Evolutionary conservation across 2,888 invertebrate genomes (phyloP), one percentile per base, ranked within the genome.

Genomic region (Mimas tiliae): DNA sequence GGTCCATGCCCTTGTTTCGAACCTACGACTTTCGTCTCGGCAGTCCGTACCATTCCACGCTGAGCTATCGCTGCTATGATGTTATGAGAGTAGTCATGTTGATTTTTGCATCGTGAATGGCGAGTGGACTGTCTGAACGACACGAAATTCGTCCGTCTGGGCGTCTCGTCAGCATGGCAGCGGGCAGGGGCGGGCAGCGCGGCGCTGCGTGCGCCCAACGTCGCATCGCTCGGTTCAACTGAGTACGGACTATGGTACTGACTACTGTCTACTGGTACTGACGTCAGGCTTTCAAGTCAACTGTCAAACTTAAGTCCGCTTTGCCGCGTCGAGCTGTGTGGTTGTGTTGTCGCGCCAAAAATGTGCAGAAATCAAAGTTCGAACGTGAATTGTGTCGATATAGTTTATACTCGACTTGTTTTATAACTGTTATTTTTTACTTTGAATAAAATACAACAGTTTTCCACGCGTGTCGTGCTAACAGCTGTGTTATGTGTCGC

Each of bases 261-360:
- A n/a, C n/a, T n/a, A n/a, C n/a, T n/a, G n/a, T n/a, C n/a, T n/a
- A n/a, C n/a, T 21, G 33, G 27, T n/a, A 27, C 63, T 45, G 50
- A n/a, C 42, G 63, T 14, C 53, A 47, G 50, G 47, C 58, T 34
- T 14, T 48, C 42, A n/a, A 50, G 9, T 6, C 16, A 19, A 4
- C 45, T 64, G 47, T 14, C 11, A 14, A n/a, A 68, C 65, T 68
- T 69, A 74, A 85, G 85, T 88, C 74, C 79, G 84, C 79, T 72
- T 79, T 75, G 77, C 72, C 76, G 86, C 85, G 82, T 73, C 74
- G 74, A 72, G 66, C 68, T 67, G 81, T 66, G 69, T 69, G 80
- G 81, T 82, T 83, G 91, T 79, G 74, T 79, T 63, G 71, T 74
- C 77, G 80, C 82, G 84, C 83, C 81, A 77, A 85, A 83, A 81